A percentile compares a stretch with the other conserved stretches of the same genome.
These are phyloP conservation scores for Terrapene triunguis DNA, from an alignment of 2,113 vertebrate species.

Conservation along the genomic window DNA sequence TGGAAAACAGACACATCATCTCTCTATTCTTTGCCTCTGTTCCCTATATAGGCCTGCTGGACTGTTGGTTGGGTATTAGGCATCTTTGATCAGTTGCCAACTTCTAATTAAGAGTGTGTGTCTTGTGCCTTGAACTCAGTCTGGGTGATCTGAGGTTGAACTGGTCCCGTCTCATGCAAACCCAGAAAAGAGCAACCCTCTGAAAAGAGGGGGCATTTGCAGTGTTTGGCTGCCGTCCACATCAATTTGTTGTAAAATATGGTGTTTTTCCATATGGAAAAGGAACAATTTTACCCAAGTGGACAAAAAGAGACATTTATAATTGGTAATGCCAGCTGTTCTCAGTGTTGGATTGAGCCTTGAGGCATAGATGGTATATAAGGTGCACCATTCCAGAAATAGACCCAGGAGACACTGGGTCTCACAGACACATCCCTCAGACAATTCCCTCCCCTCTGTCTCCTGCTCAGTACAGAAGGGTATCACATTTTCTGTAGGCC, in stretches of 20 bases:
- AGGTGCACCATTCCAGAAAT: not conserved
- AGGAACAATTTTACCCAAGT: not conserved
- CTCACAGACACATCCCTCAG: not conserved
- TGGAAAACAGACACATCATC: rapidly evolving
- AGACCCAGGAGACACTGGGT: not conserved
- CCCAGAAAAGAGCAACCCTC: not conserved
- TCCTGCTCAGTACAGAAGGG: not conserved
- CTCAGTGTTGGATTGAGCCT: not conserved
- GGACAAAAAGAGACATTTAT: not conserved
- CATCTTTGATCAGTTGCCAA: not conserved
- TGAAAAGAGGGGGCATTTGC: rapidly evolving
- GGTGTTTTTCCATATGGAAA: not conserved
- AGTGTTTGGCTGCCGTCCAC: not conserved
- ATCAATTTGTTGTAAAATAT: not conserved
- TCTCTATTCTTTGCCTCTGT: not conserved
- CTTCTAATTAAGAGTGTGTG: not conserved
- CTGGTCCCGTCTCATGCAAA: not conserved
- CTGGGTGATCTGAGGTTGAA: not conserved
- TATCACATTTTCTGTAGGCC: not conserved
- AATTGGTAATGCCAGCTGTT: not conserved
- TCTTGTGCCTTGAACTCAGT: not conserved
- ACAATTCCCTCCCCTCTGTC: not conserved
- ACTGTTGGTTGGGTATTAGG: not conserved
- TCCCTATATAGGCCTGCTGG: not conserved
- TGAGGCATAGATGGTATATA: not conserved